These are phyloP conservation scores for Neuroterus valhalla DNA, from an alignment of 1,140 invertebrate genomes.

Conservation along the genomic window DNA sequence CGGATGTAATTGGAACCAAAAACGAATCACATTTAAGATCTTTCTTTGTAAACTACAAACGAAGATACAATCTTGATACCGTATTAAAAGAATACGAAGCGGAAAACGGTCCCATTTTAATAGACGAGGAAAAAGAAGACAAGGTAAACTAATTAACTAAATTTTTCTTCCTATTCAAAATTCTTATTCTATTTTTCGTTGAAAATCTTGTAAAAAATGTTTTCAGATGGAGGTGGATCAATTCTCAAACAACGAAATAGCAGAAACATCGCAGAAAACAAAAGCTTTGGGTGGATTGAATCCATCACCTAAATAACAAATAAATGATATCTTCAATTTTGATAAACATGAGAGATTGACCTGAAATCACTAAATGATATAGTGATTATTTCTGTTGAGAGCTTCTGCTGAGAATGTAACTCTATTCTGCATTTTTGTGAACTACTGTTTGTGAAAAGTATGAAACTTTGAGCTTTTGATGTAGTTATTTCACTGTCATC, in stretches of 20 bases:
- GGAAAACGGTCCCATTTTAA: slow-evolving; percentile 80
- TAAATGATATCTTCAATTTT: slow-evolving; percentile 43
- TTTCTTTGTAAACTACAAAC: slow-evolving; percentile 93
- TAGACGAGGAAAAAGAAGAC: slow-evolving; percentile 77
- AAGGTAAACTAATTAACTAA: slow-evolving; percentile 61
- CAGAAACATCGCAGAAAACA: slow-evolving; percentile 69
- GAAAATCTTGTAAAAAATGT: neutral
- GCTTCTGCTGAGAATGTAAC: slow-evolving; percentile 25
- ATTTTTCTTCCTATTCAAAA: slow-evolving; percentile 31
- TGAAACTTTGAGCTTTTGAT: slow-evolving; percentile 1
- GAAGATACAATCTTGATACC: slow-evolving; percentile 92
- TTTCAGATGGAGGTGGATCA: slow-evolving; percentile 72
- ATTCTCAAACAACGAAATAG: slow-evolving; percentile 61
- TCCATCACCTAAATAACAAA: slow-evolving; percentile 72
- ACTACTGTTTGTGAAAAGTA: slow-evolving; percentile 1
- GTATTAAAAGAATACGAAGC: slow-evolving; percentile 92
- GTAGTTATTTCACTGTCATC: slow-evolving; percentile 7
- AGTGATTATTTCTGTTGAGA: slow-evolving; percentile 18
- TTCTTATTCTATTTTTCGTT: slow-evolving; percentile 23
- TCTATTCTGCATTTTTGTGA: slow-evolving; percentile 26
- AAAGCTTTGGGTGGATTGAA: slow-evolving; percentile 62
- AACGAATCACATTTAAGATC: slow-evolving; percentile 92
- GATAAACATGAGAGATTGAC: slow-evolving; percentile 10
- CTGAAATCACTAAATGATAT: slow-evolving; percentile 13
- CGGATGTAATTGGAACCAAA: slow-evolving; percentile 96